Percentiles rank a stretch among this genome's conserved stretches.
These are phyloP conservation scores for Phaetusa simplex DNA, from an alignment of 2,113 vertebrate genomes.

Conservation along the genomic window DNA sequence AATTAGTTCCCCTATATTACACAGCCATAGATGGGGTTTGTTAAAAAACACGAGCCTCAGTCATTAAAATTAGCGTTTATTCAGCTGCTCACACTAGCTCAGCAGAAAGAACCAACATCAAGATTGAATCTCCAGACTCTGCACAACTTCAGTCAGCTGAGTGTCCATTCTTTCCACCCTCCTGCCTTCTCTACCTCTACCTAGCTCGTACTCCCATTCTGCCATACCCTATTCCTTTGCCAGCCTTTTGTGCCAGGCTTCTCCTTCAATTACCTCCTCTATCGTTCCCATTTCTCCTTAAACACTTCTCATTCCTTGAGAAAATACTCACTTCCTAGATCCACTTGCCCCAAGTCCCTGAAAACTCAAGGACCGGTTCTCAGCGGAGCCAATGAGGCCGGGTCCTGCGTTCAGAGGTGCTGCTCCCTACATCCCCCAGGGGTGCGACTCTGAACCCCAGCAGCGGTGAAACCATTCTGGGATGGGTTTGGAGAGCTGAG, in stretches of 20 bases:
- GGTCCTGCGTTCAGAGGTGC: not conserved
- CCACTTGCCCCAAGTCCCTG: not conserved
- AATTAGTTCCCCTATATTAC: not conserved
- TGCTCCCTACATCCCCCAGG: not conserved
- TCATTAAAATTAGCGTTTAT: conserved; percentile 1
- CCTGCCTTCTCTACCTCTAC: not conserved
- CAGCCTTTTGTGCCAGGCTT: not conserved
- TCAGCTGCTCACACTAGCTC: not conserved
- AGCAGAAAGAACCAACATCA: not conserved
- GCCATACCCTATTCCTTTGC: not conserved
- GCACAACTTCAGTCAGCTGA: not conserved
- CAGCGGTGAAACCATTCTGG: not conserved
- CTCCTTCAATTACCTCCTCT: not conserved
- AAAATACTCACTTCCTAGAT: not conserved
- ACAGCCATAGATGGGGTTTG: not conserved
- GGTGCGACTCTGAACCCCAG: not conserved
- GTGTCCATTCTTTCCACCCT: not conserved
- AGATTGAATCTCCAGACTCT: not conserved
- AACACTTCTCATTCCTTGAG: not conserved
- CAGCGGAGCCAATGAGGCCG: not conserved
- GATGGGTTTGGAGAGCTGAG: not conserved
- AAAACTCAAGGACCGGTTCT: not conserved
- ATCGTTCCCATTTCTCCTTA: not conserved
- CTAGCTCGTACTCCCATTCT: not conserved
- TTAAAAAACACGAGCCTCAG: not conserved